Base-by-base conservation (phyloP, 2,797 vertebrate genomes). In the Amphiprion clarkii region DNA sequence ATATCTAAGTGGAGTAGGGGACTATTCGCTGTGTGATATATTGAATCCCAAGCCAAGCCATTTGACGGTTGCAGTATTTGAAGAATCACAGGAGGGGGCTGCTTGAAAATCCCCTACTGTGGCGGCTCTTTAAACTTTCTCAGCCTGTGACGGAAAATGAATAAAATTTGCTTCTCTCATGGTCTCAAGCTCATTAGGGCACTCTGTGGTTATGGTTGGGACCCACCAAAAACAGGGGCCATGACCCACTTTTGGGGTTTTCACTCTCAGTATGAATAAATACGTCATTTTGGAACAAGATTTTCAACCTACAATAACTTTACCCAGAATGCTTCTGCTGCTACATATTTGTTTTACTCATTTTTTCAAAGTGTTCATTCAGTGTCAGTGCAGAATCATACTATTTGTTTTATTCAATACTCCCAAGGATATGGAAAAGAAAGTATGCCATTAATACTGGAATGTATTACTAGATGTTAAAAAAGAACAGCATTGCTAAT, bases 81-180 rank as follows among this genome's bases (percentile, higher is more conserved):
- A 91, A 91, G 91, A 89, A 76, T 87, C 88, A 74, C 89, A 91
- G 91, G 87, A 88, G 87, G 89, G 89, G 90, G 86, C 67, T 85
- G 68, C 79, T 88, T 84, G 70, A 85, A 87, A 88, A 90, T 89
- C 91, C 80, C 89, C 87, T 72, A 88, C 90, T 91, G 90, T 86
- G 87, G 71, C 71, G 55, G 66, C 73, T 88, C 88, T 91, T 90
- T 90, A 90, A 92, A 90, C 89, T 89, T 75, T 85, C 81, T 84
- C 77, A 90, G 88, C 81, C 75, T 77, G 76, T 79, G 87, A 92
- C 78, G 80, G 72, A 86, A 88, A 83, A 71, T 27, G 89, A 89
- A 92, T 91, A 88, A 58, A 90, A 88, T 88, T 87, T 21, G 69
- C 75, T 67, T 83, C 80, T 87, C 67, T 44, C 78, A 62, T 44